Evolutionary conservation across 2,797 vertebrate species (phyloP), one percentile per base, ranked within the genome.

Genomic region (Melanotaenia boesemani): DNA sequence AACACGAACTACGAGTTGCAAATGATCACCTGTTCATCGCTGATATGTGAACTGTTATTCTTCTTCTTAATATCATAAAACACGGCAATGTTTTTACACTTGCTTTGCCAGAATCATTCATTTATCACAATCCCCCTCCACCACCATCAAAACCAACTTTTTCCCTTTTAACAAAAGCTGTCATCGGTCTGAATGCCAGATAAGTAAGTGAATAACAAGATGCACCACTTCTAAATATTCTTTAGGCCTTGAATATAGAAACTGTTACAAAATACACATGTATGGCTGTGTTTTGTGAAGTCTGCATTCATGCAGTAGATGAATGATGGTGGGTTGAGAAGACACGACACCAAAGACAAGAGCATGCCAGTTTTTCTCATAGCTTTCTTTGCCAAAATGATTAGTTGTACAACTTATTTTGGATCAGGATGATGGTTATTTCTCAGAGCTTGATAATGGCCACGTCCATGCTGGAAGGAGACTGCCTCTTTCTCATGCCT

Each of bases 391-490:
- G 52, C 52, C 24, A 61, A 26, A 12, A 44, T 60, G 18, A 67
- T 67, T 13, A 16, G 10, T 55, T 55, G 65, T 74, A 13, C 34
- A 9, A 65, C 8, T 37, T 41, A 46, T 24, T 24, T 54, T 54
- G 52, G 24, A 54, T 10, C 52, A 12, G 52, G 52, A 54, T 26
- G 24, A 24, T 24, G 24, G n/a, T 54, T 26, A 15, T 26, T 54
- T 26, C 52, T 54, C 22, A 54, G 24, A 54, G 22, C 24, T 15
- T 54, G 52, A 26, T 54, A 26, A 54, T 54, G 22, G 1, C 22
- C 22, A 54, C 54, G 22, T 15, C 24, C 22, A 13, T 15, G 52
- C 52, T 26, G 52, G 24, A 24, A 22, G 22, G 10, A 6, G 12
- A 4, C 11, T 5, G 6, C 3, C 10, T 8, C 8, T 50, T 9